Base-by-base conservation (phyloP, 2,113 vertebrate species). In the Steatornis caripensis region DNA sequence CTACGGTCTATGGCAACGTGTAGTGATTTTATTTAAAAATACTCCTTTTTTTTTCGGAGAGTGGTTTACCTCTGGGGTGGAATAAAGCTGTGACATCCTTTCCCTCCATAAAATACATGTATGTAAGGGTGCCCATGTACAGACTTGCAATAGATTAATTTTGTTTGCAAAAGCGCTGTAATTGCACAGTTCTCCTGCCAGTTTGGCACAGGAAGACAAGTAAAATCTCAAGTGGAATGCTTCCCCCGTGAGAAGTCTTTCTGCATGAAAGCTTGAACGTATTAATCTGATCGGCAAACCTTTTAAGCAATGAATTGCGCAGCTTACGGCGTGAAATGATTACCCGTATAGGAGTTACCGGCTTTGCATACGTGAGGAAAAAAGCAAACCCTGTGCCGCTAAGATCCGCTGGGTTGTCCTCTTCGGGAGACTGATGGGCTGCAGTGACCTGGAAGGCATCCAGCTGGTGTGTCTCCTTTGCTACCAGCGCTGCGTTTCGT, bases 121-220 rank as follows among this genome's bases (percentile, higher is more conserved):
- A 64, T 94, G 68, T 57, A 83, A 94, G 58, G 89, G 74, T 77
- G 94, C 37, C 94, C 87, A 13, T 84, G 78, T 74, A 80, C 90
- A 58, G 92, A 83, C 90, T 95, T 93, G 96, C 54, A 95, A 64
- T 84, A 88, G 96, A 90, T 92, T 95, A 87, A 93, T 96, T 95
- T 65, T 87, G 95, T 93, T 94, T 96, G 94, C 90, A 72, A 60
- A 95, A 92, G 53, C 12, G 1, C 85, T 81, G 41, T 95, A 94
- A 96, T 96, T 87, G 93, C 10, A 65, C 22, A 45, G n/a, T 75
- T 89, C 71, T 82, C 51, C 64, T 96, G 93, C 94, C 93, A 96
- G 0, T 76, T 96, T 97, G 94, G 93, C 94, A 57, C 36, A 45
- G 69, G 85, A 45, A 91, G 91, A 93, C 66, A 77, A 72, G 92